Evolutionary conservation across 2,113 vertebrate genomes (phyloP).

Genomic region (Saimiri boliviensis): DNA sequence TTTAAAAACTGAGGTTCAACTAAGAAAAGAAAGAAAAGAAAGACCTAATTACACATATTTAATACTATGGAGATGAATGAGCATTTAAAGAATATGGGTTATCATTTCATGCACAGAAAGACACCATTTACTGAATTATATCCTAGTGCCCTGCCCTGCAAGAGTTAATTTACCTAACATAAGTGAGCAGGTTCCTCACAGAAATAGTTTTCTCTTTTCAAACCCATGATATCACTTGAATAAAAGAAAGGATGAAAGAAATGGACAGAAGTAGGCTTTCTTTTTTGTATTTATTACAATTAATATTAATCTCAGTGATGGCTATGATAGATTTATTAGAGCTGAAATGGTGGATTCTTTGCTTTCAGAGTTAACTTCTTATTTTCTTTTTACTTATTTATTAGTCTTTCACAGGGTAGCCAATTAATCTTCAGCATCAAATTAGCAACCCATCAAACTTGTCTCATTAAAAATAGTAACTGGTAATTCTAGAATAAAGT

Average conservation of each 20-base stretch:
- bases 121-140: neutral
- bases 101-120: neutral
- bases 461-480: conserved; percentile 43
- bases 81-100: neutral
- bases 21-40: neutral
- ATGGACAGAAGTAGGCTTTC: conserved; percentile 48
- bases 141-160: neutral
- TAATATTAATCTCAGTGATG: conserved; percentile 68
- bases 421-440: conserved; percentile 67
- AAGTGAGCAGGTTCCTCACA: neutral
- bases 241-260: conserved; percentile 43
- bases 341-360: conserved; percentile 45
- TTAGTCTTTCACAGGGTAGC: conserved; percentile 54
- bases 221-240: conserved; percentile 12
- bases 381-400: conserved; percentile 73
- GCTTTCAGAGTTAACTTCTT: conserved; percentile 60
- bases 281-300: conserved; percentile 67
- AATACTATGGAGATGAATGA: neutral
- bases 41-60: neutral
- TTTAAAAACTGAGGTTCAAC: neutral
- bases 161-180: conserved; percentile 32
- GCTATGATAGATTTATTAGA: conserved; percentile 60
- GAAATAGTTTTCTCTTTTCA: neutral
- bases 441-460: conserved; percentile 61
- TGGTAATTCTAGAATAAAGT: conserved; percentile 49